Percentiles rank a stretch among this genome's conserved stretches.
These are phyloP conservation scores for Sinhomidia bicolor DNA, from an alignment of 2,888 invertebrate species.

Conservation along the genomic window DNA sequence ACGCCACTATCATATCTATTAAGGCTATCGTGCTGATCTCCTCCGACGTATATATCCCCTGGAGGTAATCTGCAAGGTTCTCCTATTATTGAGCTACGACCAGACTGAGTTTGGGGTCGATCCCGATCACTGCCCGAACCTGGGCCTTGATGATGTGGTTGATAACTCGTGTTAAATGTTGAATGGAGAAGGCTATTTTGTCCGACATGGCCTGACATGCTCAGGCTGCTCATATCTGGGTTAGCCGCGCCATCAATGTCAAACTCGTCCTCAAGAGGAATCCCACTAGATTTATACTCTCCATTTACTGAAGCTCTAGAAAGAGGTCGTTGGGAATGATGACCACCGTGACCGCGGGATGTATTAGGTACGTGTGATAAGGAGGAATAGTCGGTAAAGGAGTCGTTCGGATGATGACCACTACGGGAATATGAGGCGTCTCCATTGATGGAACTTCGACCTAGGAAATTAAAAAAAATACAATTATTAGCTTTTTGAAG, in stretches of 20 bases:
- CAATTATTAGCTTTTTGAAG: neutral
- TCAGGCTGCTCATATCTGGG: slow-evolving; percentile 6
- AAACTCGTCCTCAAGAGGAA: slow-evolving; percentile 57
- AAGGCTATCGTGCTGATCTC: slow-evolving; percentile 34
- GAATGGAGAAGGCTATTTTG: slow-evolving; percentile 28
- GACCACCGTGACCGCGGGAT: slow-evolving; percentile 39
- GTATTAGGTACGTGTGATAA: slow-evolving; percentile 44
- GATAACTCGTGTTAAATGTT: neutral
- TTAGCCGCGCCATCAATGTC: slow-evolving; percentile 40
- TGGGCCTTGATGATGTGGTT: neutral
- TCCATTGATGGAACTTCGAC: slow-evolving; percentile 73
- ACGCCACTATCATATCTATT: slow-evolving; percentile 28
- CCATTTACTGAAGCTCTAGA: slow-evolving; percentile 58
- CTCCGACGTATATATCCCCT: slow-evolving; percentile 43
- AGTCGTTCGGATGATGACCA: slow-evolving; percentile 41
- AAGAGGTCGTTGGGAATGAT: slow-evolving; percentile 10
- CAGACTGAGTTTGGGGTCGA: slow-evolving; percentile 54
- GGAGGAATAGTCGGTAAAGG: slow-evolving; percentile 41
- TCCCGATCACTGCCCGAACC: slow-evolving; percentile 33
- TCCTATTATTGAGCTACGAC: slow-evolving; percentile 62
- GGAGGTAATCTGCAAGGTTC: slow-evolving; percentile 41
- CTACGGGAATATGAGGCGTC: neutral
- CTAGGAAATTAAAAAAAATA: slow-evolving; percentile 44
- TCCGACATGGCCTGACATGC: neutral
- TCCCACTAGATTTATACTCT: neutral